Evolutionary conservation across 2,797 vertebrate genomes (phyloP), one percentile per base, ranked within the genome.

Genomic region (Urocyon cinereoargenteus): DNA sequence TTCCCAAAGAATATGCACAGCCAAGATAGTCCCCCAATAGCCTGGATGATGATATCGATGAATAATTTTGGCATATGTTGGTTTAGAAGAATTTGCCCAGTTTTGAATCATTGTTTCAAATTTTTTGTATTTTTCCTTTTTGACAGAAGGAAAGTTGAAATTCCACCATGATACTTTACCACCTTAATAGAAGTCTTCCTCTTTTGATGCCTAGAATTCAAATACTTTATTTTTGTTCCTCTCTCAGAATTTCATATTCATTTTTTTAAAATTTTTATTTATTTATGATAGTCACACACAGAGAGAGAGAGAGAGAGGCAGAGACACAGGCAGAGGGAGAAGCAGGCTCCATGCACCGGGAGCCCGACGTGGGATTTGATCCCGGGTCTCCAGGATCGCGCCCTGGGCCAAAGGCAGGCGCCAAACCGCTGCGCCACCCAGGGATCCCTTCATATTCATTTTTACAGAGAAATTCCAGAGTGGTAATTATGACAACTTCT

Each of bases 401-500:
- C n/a, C n/a, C n/a, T n/a, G n/a, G n/a, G n/a, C n/a, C n/a, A n/a
- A n/a, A n/a, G n/a, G n/a, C n/a, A n/a, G n/a, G n/a, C n/a, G n/a
- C n/a, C n/a, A n/a, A n/a, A n/a, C n/a, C n/a, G n/a, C n/a, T n/a
- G n/a, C n/a, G n/a, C n/a, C n/a, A n/a, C n/a, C n/a, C n/a, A n/a
- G n/a, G n/a, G n/a, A n/a, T n/a, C n/a, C n/a, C n/a, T 96, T 99
- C 98, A 98, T 99, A 99, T 86, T 99, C 98, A 94, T 99, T 99
- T 85, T 97, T 97, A 98, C 99, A 99, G 4, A 99, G 97, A 86
- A 99, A 98, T 84, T 99, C 98, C 92, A 99, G 92, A 45, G 98
- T 98, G 0, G 98, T 96, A 40, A 40, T 40, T 98, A 99, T 93
- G 0, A 97, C 91, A 5, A 99, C 99, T 97, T 99, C 99, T 86